Evolutionary conservation across 1,140 invertebrate species (phyloP).

Genomic region (Zaprionus nigranus): DNA sequence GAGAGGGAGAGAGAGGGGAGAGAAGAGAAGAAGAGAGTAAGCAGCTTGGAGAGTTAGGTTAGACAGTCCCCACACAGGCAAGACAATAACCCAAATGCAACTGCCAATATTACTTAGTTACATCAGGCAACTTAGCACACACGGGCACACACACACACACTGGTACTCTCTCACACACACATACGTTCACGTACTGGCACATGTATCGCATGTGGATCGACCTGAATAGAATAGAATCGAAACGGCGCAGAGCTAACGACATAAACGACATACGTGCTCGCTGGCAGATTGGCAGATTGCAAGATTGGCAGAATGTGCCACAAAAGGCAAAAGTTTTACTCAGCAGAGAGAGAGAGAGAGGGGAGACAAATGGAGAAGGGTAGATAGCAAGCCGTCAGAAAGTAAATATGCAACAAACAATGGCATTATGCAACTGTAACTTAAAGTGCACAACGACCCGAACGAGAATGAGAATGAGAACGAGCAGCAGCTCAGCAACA

Average conservation of each 20-base stretch:
- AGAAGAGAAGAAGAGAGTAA: neutral
- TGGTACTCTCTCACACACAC: conserved; percentile 17
- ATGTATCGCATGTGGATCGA: conserved; percentile 43
- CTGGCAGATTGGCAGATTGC: conserved; percentile 43
- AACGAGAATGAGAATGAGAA: neutral
- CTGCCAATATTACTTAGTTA: conserved; percentile 77
- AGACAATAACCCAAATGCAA: conserved; percentile 81
- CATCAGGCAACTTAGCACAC: conserved; percentile 52
- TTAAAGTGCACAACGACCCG: conserved; percentile 66
- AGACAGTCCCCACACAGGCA: conserved; percentile 24
- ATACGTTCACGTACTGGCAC: conserved; percentile 26
- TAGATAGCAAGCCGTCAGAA: conserved; percentile 71
- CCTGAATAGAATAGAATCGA: conserved; percentile 60
- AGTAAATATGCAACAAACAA: conserved; percentile 83
- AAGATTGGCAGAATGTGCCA: conserved; percentile 40
- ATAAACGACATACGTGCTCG: conserved; percentile 71
- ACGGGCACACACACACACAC: conserved; percentile 21
- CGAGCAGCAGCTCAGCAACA: conserved; percentile 47
- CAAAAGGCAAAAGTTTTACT: conserved; percentile 51
- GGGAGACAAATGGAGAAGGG: neutral
- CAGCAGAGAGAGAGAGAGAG: neutral
- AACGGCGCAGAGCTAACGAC: conserved; percentile 63
- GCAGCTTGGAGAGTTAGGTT: neutral
- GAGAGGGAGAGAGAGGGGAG: neutral
- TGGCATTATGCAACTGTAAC: conserved; percentile 74